Conservation (phyloP, 2,888 invertebrate genomes). For the Rosalia funebris region DNA sequence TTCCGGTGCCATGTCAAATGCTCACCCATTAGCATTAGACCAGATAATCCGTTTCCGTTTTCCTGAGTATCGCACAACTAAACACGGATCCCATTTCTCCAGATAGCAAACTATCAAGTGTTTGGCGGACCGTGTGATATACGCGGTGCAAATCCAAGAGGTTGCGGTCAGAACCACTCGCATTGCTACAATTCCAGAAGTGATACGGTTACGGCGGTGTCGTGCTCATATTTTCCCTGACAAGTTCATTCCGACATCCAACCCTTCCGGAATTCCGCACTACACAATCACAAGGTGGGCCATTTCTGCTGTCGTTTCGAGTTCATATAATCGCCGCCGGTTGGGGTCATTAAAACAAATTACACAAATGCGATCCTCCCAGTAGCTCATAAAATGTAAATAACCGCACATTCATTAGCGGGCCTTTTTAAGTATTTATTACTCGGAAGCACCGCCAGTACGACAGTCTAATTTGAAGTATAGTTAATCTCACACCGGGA, state of each 20-base stretch:
- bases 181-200: slow-evolving; percentile 12
- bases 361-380: slow-evolving; percentile 25
- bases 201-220: slow-evolving; percentile 12
- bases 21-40: slow-evolving; percentile 27
- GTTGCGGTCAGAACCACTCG: slow-evolving; percentile 16
- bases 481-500: too few relatives aligned
- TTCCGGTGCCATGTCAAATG: slow-evolving; percentile 28
- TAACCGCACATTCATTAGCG: slow-evolving; percentile 1
- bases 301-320: slow-evolving; percentile 34
- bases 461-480: too few relatives aligned
- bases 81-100: slow-evolving; percentile 15
- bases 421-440: too few relatives aligned
- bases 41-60: slow-evolving; percentile 30
- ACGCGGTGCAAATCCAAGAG: slow-evolving; percentile 10
- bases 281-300: slow-evolving; percentile 38
- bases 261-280: slow-evolving; percentile 35
- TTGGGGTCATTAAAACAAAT: slow-evolving; percentile 32
- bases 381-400: slow-evolving; percentile 4
- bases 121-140: slow-evolving; percentile 16
- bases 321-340: slow-evolving; percentile 32
- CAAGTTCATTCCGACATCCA: slow-evolving; percentile 30
- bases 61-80: slow-evolving; percentile 19
- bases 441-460: too few relatives aligned
- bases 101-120: slow-evolving; percentile 25
- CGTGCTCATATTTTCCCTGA: slow-evolving; percentile 31